Evolutionary conservation across 2,797 vertebrate species (phyloP), one percentile per base, ranked within the genome.

Genomic region (Myoxocephalus aenaeus): DNA sequence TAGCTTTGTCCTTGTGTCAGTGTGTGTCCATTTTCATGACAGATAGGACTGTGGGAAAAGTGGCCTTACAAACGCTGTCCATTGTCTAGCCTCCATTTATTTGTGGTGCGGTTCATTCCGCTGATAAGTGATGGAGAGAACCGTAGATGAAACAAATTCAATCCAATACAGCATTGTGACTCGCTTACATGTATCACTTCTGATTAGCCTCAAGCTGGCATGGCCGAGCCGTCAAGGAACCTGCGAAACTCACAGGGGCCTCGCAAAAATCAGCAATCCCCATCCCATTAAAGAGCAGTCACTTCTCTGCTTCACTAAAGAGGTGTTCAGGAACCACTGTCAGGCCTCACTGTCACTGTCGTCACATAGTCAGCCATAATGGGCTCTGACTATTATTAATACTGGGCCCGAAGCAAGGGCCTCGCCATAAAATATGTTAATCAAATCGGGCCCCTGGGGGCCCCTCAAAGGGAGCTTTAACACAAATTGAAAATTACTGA

Each of bases 401-500:
- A 90, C 83, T 65, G 77, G 64, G 71, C 84, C 69, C 50, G 75
- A 78, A 92, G 89, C 83, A 91, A 89, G 84, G 79, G 64, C 25
- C 62, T 89, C 65, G 73, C 89, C 86, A 88, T 93, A 92, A 94
- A 94, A 94, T 94, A 94, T 94, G 92, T 90, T 94, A 94, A 94
- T 94, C 84, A 90, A 93, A 92, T 89, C 91, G 74, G 90, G 92
- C 86, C 90, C 88, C 90, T 70, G 50, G 87, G 87, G 90, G 90
- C 91, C 91, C 90, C 93, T 91, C 89, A 92, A 93, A 93, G 88
- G 86, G 89, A 91, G 90, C 90, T 90, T 91, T 86, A 94, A 93
- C 90, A 83, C 91, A 94, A 94, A 94, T 89, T 93, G 94, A 95
- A 94, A 93, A 93, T 94, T 88, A 86, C 85, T 92, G 93, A 94